A percentile compares a stretch with the other conserved stretches of the same genome.
Evolutionary conservation across 2,113 vertebrate genomes (phyloP).

Genomic region (Sardina pilchardus): DNA sequence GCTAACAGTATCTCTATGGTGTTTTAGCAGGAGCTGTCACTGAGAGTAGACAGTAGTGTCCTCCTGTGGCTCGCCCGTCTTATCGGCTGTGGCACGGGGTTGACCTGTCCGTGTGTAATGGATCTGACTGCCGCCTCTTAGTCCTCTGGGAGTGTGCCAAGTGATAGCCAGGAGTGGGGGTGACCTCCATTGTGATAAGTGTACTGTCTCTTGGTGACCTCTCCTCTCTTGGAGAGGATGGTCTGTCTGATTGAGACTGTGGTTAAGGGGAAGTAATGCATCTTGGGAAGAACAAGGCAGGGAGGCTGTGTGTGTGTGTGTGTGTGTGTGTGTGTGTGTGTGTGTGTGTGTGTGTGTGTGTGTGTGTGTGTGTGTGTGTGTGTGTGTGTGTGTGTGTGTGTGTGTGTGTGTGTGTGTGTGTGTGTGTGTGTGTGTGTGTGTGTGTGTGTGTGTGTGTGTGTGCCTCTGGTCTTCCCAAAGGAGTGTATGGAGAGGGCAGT

Average conservation of each 20-base stretch:
- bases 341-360: neutral
- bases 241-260: slow-evolving; percentile 43
- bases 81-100: slow-evolving; percentile 53
- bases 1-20: slow-evolving; percentile 20
- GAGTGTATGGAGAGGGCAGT: too few species aligned
- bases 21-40: slow-evolving; percentile 13
- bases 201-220: slow-evolving; percentile 15
- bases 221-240: neutral
- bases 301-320: slow-evolving; percentile 45
- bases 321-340: neutral
- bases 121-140: slow-evolving; percentile 53
- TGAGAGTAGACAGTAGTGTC: slow-evolving; percentile 40
- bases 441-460: neutral
- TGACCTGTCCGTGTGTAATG: slow-evolving; percentile 62
- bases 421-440: neutral
- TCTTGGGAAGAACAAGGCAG: slow-evolving; percentile 45
- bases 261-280: slow-evolving; percentile 52
- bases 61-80: slow-evolving; percentile 45
- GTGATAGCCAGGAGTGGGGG: slow-evolving; percentile 47
- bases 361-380: slow-evolving; percentile 8
- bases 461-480: neutral
- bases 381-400: neutral
- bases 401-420: neutral
- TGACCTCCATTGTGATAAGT: slow-evolving; percentile 51
- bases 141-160: slow-evolving; percentile 58